Base-by-base conservation (phyloP, 2,797 vertebrate genomes). In the Leptatherina wallacei region DNA sequence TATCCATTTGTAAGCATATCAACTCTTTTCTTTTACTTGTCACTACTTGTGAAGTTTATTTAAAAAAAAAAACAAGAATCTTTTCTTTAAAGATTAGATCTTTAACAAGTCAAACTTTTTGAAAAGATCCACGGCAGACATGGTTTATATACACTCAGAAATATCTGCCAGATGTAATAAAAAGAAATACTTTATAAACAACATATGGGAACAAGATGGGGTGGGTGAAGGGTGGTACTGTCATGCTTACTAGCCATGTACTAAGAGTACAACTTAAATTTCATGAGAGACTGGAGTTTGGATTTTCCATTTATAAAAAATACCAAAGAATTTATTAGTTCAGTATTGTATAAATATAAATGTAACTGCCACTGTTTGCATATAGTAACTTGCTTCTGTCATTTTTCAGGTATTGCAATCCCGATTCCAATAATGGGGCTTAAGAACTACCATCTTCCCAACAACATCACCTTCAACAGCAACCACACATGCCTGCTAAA, bases 401-500 rank as follows among this genome's bases (percentile, higher is more conserved):
- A 87, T 88, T 88, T 42, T 85, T 66, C 82, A 99, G 98, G 97
- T 85, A 99, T 99, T 61, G 97, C 98, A 24, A 95, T 98, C 78
- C 96, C 97, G 0, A 82, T 99, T 78, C 98, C 97, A 8, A 96
- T 99, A 80, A 96, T 94, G 89, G 97, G 98, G 52, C 96, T 98
- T 54, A 91, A 88, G 51, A 90, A 93, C 55, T 65, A 85, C 56
- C 83, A 85, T 66, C 67, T 84, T 69, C 82, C 88, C 36, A 93
- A 95, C 79, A 93, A 95, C 66, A 62, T 93, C 73, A 96, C 94
- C 55, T 95, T 96, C 78, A 94, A 93, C 84, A 93, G 84, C 67
- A 97, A 98, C 71, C 93, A 96, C 83, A 98, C 95, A 0, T 99
- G 98, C 30, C 68, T 87, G 60, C 87, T 99, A 74, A 96, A 80